Evolutionary conservation across 2,888 invertebrate genomes (phyloP).

Genomic region (Heliothis peltigera): DNA sequence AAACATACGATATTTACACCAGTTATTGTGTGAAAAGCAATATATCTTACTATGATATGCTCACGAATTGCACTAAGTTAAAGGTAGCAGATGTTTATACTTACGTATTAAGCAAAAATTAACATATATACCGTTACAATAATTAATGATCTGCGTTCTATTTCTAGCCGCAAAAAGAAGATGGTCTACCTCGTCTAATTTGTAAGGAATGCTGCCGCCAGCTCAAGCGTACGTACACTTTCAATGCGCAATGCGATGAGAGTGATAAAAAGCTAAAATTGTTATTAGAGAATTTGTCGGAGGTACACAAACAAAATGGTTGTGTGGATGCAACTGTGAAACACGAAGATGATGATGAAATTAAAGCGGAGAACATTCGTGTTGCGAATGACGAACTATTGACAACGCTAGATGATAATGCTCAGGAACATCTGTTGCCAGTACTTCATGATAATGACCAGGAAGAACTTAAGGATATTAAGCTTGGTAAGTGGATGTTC

Average conservation of each 20-base stretch:
- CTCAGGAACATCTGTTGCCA: conserved; percentile 34
- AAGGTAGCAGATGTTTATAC: conserved; percentile 69
- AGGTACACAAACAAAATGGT: conserved; percentile 24
- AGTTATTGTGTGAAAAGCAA: conserved; percentile 78
- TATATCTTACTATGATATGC: conserved; percentile 80
- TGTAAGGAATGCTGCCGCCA: conserved; percentile 83
- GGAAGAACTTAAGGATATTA: conserved; percentile 64
- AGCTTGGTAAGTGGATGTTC: conserved; percentile 64
- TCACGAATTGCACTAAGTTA: conserved; percentile 79
- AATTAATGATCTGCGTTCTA: conserved; percentile 29
- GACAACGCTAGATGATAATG: conserved; percentile 54
- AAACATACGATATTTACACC: conserved; percentile 80
- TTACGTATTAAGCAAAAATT: background rate
- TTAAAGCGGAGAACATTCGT: conserved; percentile 39
- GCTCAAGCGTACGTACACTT: conserved; percentile 78
- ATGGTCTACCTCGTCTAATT: conserved; percentile 80
- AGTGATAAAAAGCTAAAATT: conserved; percentile 76
- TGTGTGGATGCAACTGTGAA: conserved; percentile 37
- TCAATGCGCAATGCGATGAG: conserved; percentile 78
- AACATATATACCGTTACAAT: background rate
- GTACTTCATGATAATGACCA: conserved; percentile 55
- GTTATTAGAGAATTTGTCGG: conserved; percentile 58
- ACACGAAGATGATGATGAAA: conserved; percentile 43
- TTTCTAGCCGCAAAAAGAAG: conserved; percentile 76
- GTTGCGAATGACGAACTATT: conserved; percentile 27